phyloP scores from a whole-genome alignment of 1,140 invertebrate species.

The Penaeus japonicus region DNA sequence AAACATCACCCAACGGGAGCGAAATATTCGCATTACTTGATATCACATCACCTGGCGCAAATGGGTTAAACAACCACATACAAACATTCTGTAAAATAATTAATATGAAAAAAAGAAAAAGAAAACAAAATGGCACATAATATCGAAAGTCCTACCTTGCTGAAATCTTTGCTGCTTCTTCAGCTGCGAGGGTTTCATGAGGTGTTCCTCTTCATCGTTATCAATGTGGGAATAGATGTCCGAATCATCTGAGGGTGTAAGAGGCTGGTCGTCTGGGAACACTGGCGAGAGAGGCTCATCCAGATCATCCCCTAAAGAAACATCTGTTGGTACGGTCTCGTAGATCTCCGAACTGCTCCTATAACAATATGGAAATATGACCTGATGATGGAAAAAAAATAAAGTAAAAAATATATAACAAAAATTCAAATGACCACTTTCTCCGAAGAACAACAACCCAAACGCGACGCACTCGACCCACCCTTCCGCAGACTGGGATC shows the following conservation, averaged over 20 bases:
- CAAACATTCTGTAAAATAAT: background rate
- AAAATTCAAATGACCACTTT: background rate
- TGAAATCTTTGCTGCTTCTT: slow-evolving; percentile 64
- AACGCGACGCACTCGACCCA: slow-evolving; percentile 55
- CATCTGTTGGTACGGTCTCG: slow-evolving; percentile 76
- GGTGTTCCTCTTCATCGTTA: slow-evolving; percentile 67
- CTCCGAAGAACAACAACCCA: background rate
- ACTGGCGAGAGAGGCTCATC: slow-evolving; percentile 66
- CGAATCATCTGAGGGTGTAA: slow-evolving; percentile 74
- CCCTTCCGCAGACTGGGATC: slow-evolving; percentile 64
- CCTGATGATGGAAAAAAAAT: background rate
- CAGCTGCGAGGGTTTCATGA: slow-evolving; percentile 69
- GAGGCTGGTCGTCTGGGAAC: slow-evolving; percentile 64
- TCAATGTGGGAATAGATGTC: slow-evolving; percentile 71
- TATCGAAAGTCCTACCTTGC: slow-evolving; percentile 54
- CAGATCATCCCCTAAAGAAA: slow-evolving; percentile 65
- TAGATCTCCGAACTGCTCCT: slow-evolving; percentile 80
- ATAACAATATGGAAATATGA: background rate
- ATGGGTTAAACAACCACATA: no score
- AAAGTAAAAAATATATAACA: background rate
- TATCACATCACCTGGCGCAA: no score
- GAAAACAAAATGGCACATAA: background rate
- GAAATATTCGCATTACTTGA: no score
- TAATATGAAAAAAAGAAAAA: background rate
- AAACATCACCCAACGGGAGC: no score